Conservation (phyloP, 2,888 invertebrate genomes). For the Drosophila pseudotakahashii region DNA sequence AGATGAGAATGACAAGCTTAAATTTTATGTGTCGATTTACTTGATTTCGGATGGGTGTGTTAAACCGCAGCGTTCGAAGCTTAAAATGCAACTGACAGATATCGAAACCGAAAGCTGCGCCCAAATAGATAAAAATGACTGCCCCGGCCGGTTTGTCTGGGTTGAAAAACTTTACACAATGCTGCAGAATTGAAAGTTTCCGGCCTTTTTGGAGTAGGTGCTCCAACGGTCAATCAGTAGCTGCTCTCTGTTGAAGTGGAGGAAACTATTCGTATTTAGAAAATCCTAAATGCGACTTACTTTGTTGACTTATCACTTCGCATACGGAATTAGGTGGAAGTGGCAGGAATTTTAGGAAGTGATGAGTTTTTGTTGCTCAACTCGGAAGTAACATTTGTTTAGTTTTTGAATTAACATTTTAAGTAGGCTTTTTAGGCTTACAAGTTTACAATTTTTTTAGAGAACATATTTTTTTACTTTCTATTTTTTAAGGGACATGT, state of each 20-base stretch:
- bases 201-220: slow-evolving; percentile 59
- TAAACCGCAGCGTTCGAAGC: slow-evolving; percentile 32
- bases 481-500: too few relatives aligned
- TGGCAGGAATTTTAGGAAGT: slow-evolving; percentile 17
- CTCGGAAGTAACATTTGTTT: slow-evolving; percentile 1
- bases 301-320: slow-evolving; percentile 5
- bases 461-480: too few relatives aligned
- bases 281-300: slow-evolving; percentile 13
- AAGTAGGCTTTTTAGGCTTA: too few relatives aligned
- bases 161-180: slow-evolving; percentile 49
- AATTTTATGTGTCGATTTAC: neutral
- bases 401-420: too few relatives aligned
- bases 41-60: neutral
- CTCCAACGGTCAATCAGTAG: slow-evolving; percentile 48
- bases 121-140: slow-evolving; percentile 35
- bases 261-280: slow-evolving; percentile 16
- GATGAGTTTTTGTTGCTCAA: slow-evolving; percentile 1
- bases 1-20: neutral
- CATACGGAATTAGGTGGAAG: slow-evolving; percentile 21
- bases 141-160: slow-evolving; percentile 62
- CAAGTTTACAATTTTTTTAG: too few relatives aligned
- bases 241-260: neutral
- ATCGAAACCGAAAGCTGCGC: slow-evolving; percentile 24
- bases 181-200: slow-evolving; percentile 71
- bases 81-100: slow-evolving; percentile 60